Evolutionary conservation across 2,797 vertebrate species (phyloP).

Genomic region (Selene dorsalis): DNA sequence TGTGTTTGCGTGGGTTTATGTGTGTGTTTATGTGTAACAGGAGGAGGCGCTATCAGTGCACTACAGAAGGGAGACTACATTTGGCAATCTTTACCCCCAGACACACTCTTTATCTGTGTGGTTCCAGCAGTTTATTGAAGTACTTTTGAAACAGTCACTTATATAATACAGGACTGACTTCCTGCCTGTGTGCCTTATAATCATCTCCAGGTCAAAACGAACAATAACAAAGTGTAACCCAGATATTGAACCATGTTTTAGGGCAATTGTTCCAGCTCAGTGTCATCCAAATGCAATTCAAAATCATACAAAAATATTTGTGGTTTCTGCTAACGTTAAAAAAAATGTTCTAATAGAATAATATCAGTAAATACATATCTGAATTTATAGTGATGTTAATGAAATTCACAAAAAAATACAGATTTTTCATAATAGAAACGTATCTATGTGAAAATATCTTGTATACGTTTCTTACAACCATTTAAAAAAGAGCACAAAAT

Average conservation of each 20-base stretch:
- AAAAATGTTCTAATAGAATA: background rate
- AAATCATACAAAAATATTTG: background rate
- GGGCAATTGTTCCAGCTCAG: background rate
- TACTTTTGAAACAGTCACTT: no score
- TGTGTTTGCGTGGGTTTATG: background rate
- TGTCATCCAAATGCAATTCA: background rate
- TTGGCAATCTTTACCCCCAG: constrained; percentile 34
- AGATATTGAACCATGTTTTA: background rate
- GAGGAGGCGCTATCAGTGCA: constrained; percentile 58
- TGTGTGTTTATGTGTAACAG: constrained; percentile 10
- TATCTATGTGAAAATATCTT: background rate
- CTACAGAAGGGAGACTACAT: constrained; percentile 39
- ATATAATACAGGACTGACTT: background rate
- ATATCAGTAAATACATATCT: background rate
- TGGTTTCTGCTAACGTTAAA: background rate
- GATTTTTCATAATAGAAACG: background rate
- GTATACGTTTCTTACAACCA: background rate
- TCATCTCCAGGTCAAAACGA: background rate
- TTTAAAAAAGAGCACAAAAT: background rate
- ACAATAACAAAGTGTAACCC: background rate
- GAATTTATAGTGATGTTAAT: background rate
- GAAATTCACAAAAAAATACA: background rate
- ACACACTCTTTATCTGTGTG: constrained; percentile 7
- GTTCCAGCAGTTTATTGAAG: background rate
- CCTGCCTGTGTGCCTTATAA: no score